Evolutionary conservation across 2,113 vertebrate genomes (phyloP).

Genomic region (Centrocercus urophasianus): DNA sequence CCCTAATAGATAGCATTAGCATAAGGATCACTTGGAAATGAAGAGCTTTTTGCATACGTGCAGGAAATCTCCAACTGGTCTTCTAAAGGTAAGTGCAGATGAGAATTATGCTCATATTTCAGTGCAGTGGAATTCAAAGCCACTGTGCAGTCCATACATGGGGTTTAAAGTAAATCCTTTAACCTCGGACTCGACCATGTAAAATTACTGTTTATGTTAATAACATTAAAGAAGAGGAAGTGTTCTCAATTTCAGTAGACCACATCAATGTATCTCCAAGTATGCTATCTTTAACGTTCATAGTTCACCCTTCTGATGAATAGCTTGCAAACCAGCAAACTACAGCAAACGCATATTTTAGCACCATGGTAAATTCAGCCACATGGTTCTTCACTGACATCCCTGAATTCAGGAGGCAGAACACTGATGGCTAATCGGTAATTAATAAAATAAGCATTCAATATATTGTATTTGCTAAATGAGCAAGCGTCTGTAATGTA

Average conservation of each 20-base stretch:
- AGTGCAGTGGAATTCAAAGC: neutral
- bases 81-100: neutral
- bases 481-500: neutral
- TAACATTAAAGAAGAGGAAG: neutral
- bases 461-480: constrained; percentile 11
- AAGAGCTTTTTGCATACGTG: neutral
- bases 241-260: neutral
- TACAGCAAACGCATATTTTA: neutral
- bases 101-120: neutral
- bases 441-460: constrained; percentile 11
- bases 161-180: neutral
- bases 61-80: neutral
- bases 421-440: neutral
- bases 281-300: neutral
- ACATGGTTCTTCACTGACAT: neutral
- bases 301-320: neutral
- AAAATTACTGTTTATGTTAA: constrained; percentile 1
- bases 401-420: neutral
- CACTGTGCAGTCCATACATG: neutral
- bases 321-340: neutral
- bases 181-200: neutral
- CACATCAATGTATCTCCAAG: neutral
- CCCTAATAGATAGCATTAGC: neutral
- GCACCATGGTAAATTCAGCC: neutral
- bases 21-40: neutral